phyloP scores from a whole-genome alignment of 2,888 invertebrate species.

The Xanthorhoe spadicearia region DNA sequence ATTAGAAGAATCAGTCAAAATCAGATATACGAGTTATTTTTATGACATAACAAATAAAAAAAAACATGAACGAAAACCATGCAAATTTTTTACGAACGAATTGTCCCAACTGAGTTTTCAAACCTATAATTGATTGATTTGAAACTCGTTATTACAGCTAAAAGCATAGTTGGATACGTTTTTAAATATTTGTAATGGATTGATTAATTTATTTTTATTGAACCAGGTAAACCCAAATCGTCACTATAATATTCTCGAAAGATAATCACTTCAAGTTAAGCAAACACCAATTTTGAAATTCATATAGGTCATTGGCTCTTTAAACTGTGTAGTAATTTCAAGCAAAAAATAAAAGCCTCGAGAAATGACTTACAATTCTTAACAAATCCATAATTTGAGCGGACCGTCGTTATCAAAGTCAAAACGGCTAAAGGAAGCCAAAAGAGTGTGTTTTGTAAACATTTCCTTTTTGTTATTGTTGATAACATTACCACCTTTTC shows the following conservation, averaged over 20 bases:
- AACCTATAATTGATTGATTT: slow-evolving; percentile 10
- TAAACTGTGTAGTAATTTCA: not conserved
- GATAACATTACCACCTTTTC: slow-evolving; percentile 7
- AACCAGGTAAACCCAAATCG: too few species aligned
- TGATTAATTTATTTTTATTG: too few species aligned
- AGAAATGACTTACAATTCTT: slow-evolving; percentile 48
- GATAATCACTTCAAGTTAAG: too few species aligned
- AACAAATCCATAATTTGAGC: slow-evolving; percentile 49
- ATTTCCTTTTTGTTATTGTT: slow-evolving; percentile 28
- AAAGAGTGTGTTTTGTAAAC: slow-evolving; percentile 51
- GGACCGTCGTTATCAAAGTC: slow-evolving; percentile 44
- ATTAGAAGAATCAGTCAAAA: too few species aligned
- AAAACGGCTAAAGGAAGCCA: slow-evolving; percentile 43
- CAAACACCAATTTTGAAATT: too few species aligned
- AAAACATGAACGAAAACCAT: not conserved
- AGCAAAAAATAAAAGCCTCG: not conserved
- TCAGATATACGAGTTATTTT: too few species aligned
- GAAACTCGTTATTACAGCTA: not conserved
- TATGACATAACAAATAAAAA: too few species aligned
- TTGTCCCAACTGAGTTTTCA: not conserved
- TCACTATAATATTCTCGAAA: too few species aligned
- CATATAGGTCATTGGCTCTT: not conserved
- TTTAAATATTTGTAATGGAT: not conserved
- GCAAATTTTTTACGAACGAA: not conserved
- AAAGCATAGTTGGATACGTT: not conserved